phyloP scores from a whole-genome alignment of 2,888 invertebrate genomes.

The Leucoptera coffeella region DNA sequence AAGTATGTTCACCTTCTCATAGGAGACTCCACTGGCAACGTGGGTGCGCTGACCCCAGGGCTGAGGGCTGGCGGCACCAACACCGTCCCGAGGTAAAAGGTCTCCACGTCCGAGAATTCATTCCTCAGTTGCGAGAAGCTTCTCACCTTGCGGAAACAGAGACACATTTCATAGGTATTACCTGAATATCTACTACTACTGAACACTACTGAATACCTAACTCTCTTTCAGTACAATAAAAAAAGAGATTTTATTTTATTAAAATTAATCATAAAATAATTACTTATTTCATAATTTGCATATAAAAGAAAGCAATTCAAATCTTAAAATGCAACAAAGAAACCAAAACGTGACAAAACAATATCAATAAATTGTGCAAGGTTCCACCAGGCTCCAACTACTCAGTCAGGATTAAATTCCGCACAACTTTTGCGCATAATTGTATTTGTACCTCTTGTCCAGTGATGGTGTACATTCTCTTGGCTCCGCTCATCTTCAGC shows the following conservation, averaged over 20 bases:
- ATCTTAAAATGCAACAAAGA: too few relatives aligned
- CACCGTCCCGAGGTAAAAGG: conserved; percentile 71
- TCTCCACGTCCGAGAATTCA: conserved; percentile 87
- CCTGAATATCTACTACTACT: neutral
- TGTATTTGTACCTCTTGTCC: conserved; percentile 93
- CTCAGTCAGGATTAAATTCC: too few relatives aligned
- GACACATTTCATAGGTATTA: conserved; percentile 3
- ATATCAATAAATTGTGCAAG: too few relatives aligned
- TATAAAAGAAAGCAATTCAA: too few relatives aligned
- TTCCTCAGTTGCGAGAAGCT: conserved; percentile 91
- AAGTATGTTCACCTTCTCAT: conserved; percentile 44
- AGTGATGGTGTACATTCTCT: conserved; percentile 85
- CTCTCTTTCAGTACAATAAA: too few relatives aligned
- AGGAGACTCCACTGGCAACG: conserved; percentile 34
- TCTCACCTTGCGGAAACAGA: conserved; percentile 68
- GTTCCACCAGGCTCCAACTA: too few relatives aligned
- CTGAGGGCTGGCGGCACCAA: conserved; percentile 31
- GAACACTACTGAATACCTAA: too few relatives aligned
- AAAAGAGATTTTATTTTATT: too few relatives aligned
- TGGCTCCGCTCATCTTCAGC: conserved; percentile 84
- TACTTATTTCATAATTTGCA: too few relatives aligned
- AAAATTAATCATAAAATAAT: too few relatives aligned
- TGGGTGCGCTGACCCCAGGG: conserved; percentile 31
- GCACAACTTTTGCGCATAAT: too few relatives aligned
- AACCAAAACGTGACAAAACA: too few relatives aligned